Percentiles rank a stretch among this genome's conserved stretches.
phyloP scores from a whole-genome alignment of 2,888 invertebrate species.

The Temnothorax unifasciatus region DNA sequence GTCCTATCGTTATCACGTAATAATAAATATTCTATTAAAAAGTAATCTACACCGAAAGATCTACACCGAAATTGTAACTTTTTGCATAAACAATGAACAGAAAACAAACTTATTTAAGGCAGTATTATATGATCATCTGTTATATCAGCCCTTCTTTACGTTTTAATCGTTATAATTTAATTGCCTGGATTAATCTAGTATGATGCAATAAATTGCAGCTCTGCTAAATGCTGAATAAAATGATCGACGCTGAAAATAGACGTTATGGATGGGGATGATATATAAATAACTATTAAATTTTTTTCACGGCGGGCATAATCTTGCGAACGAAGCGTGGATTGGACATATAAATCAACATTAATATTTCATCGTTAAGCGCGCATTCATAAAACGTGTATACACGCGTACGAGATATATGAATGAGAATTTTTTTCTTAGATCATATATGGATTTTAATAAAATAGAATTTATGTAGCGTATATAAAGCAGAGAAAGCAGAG shows the following conservation, averaged over 20 bases:
- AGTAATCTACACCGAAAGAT: neutral
- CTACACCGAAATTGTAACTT: neutral
- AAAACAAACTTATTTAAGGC: neutral
- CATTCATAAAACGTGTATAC: neutral
- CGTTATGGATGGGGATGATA: neutral
- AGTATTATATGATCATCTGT: neutral
- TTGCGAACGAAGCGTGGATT: neutral
- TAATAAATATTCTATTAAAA: slow-evolving; percentile 13
- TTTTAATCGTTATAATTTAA: slow-evolving; percentile 12
- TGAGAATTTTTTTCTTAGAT: neutral
- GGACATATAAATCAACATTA: slow-evolving; percentile 8
- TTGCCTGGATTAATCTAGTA: neutral
- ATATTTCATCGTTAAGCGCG: slow-evolving; percentile 28
- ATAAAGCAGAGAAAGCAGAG: neutral
- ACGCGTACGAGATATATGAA: neutral
- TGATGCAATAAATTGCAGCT: slow-evolving; percentile 2
- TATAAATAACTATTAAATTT: slow-evolving; percentile 8
- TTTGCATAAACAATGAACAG: neutral
- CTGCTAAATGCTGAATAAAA: neutral
- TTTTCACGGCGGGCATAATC: neutral
- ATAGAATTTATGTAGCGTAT: neutral
- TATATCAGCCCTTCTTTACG: neutral
- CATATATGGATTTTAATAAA: neutral
- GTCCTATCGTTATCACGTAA: neutral
- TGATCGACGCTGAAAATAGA: neutral